Percentiles rank a stretch among this genome's conserved stretches.
phyloP scores from a whole-genome alignment of 2,113 vertebrate genomes.

The Amblyornis subalaris region DNA sequence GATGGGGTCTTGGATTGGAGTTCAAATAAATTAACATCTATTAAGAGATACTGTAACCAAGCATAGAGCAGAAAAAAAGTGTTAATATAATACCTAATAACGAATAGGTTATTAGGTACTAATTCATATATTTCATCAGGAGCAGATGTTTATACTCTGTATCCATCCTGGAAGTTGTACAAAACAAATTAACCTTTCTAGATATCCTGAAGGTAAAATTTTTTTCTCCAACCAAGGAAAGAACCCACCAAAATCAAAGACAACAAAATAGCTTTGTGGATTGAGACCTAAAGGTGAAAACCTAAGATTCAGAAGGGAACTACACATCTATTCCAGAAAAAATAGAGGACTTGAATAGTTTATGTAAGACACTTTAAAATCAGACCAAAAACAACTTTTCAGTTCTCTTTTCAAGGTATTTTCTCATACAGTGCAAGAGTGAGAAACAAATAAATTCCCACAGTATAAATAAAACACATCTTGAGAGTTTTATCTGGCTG shows the following conservation, averaged over 20 bases:
- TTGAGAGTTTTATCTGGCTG: not conserved
- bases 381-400: not conserved
- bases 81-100: not conserved
- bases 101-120: not conserved
- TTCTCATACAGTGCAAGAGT: not conserved
- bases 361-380: not conserved
- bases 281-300: not conserved
- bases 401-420: not conserved
- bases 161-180: not conserved
- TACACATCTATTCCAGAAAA: not conserved
- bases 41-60: not conserved
- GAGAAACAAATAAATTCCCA: not conserved
- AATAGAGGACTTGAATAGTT: not conserved
- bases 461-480: not conserved
- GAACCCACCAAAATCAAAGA: not conserved
- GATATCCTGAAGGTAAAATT: not conserved
- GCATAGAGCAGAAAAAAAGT: not conserved
- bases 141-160: not conserved
- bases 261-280: not conserved
- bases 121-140: not conserved
- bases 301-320: not conserved
- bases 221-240: not conserved
- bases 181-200: not conserved
- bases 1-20: not conserved
- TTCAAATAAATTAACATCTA: not conserved